Evolutionary conservation across 2,888 invertebrate genomes (phyloP).

Genomic region (Caenorhabditis becei): DNA sequence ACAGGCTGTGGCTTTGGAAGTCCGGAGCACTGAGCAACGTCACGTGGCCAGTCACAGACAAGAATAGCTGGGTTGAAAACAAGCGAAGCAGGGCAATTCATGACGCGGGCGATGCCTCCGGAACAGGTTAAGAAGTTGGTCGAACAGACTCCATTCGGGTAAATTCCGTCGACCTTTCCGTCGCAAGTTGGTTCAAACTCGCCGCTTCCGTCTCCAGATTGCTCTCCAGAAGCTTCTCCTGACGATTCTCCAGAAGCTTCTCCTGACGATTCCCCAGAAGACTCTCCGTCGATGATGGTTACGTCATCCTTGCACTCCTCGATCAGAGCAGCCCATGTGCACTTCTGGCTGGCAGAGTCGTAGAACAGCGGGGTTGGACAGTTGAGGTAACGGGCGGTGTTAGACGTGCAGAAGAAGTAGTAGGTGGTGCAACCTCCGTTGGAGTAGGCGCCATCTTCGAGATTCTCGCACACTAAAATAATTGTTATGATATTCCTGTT

Average conservation of each 20-base stretch:
- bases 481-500: background rate
- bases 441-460: constrained; percentile 51
- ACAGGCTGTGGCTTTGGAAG: background rate
- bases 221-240: constrained; percentile 43
- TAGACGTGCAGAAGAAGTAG: constrained; percentile 53
- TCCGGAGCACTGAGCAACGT: constrained; percentile 35
- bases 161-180: constrained; percentile 40
- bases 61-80: constrained; percentile 46
- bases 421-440: constrained; percentile 49
- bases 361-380: constrained; percentile 60
- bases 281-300: constrained; percentile 1
- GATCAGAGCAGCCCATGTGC: constrained; percentile 41
- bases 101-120: constrained; percentile 47
- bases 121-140: constrained; percentile 47
- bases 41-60: constrained; percentile 45
- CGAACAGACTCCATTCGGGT: constrained; percentile 22
- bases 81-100: constrained; percentile 50
- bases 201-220: constrained; percentile 26
- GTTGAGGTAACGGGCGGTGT: constrained; percentile 41
- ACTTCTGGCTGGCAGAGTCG: constrained; percentile 41
- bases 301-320: constrained; percentile 40
- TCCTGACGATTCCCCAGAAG: constrained; percentile 38
- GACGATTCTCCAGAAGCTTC: constrained; percentile 44
- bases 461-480: constrained; percentile 37
- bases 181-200: constrained; percentile 21